A percentile compares a stretch with the other conserved stretches of the same genome.
Conservation (phyloP, 2,888 invertebrate genomes). For the Arrhopalites spinosus region DNA sequence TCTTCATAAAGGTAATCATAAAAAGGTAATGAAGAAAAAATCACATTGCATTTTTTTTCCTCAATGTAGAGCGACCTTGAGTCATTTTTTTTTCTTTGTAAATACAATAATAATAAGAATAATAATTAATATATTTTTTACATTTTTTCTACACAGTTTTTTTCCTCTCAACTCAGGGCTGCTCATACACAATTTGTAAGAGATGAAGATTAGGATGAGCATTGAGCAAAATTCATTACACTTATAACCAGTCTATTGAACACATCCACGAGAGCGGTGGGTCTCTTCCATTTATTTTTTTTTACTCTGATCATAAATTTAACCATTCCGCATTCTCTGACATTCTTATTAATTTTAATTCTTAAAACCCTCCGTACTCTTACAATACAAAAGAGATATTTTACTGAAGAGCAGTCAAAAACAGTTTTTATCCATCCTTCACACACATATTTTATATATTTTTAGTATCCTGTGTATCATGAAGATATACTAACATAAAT, state of each 20-base stretch:
- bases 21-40: too few species aligned
- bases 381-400: not conserved
- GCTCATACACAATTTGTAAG: slow-evolving; percentile 29
- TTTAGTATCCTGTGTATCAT: not conserved
- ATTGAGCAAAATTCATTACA: slow-evolving; percentile 36
- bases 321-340: not conserved
- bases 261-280: slow-evolving; percentile 23
- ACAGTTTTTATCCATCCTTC: too few species aligned
- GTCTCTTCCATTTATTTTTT: not conserved
- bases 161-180: too few species aligned
- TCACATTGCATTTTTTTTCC: too few species aligned
- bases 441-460: not conserved
- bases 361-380: not conserved
- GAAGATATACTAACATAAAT: too few species aligned
- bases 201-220: slow-evolving; percentile 9
- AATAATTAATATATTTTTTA: too few species aligned
- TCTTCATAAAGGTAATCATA: too few species aligned
- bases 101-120: too few species aligned
- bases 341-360: not conserved
- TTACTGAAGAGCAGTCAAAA: too few species aligned
- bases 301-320: not conserved
- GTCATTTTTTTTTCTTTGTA: too few species aligned
- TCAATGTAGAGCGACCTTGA: too few species aligned
- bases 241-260: slow-evolving; percentile 35
- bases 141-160: too few species aligned